A percentile compares a stretch with the other conserved stretches of the same genome.
These are phyloP conservation scores for Esox niger DNA, from an alignment of 2,113 vertebrate species.

Conservation along the genomic window DNA sequence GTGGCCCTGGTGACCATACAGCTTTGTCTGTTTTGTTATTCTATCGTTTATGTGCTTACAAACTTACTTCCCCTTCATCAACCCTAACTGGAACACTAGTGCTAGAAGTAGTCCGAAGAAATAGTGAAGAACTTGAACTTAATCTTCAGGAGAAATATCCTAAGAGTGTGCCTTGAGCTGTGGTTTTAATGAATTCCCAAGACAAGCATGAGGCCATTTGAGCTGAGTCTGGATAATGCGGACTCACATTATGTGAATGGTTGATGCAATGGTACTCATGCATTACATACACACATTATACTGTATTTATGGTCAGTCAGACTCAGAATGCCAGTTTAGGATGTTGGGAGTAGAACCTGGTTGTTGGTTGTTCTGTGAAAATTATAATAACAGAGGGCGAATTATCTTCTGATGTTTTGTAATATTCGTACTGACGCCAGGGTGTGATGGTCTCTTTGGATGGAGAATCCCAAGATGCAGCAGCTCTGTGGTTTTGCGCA, in stretches of 20 bases:
- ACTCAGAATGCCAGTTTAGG: not conserved
- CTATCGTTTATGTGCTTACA: slow-evolving; percentile 45
- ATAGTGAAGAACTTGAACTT: slow-evolving; percentile 66
- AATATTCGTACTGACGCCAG: slow-evolving; percentile 22
- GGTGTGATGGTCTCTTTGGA: not conserved
- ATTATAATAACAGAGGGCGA: slow-evolving; percentile 12
- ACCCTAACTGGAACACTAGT: slow-evolving; percentile 61
- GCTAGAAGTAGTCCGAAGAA: slow-evolving; percentile 54
- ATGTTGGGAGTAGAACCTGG: slow-evolving; percentile 26
- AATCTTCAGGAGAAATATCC: slow-evolving; percentile 58
- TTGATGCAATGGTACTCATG: slow-evolving; percentile 39
- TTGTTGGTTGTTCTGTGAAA: slow-evolving; percentile 32
- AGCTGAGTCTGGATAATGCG: not conserved
- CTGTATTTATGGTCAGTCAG: not conserved
- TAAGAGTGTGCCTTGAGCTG: slow-evolving; percentile 73
- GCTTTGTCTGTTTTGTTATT: slow-evolving; percentile 50
- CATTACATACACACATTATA: slow-evolving; percentile 26
- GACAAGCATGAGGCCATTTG: slow-evolving; percentile 45
- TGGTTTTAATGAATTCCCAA: slow-evolving; percentile 55
- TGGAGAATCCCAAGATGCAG: not conserved
- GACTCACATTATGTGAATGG: slow-evolving; percentile 35
- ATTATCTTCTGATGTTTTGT: slow-evolving; percentile 11
- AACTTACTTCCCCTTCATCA: slow-evolving; percentile 41
- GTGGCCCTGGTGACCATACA: slow-evolving; percentile 10
- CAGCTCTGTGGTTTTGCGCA: slow-evolving; percentile 12